Evolutionary conservation across 2,113 vertebrate genomes (phyloP).

Genomic region (Dasyurus viverrinus): DNA sequence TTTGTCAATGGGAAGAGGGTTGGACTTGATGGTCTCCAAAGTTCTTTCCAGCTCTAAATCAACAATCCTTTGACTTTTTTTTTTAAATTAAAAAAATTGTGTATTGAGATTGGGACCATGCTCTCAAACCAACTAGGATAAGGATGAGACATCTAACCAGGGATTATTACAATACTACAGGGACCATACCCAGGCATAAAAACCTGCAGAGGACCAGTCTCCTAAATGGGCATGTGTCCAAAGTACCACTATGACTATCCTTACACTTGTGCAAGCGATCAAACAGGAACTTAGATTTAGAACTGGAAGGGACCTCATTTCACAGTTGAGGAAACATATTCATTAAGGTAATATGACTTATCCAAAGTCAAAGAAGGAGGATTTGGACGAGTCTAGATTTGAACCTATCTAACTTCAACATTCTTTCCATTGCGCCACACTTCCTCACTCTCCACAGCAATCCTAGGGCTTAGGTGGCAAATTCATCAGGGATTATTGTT

Average conservation of each 20-base stretch:
- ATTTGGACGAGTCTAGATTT: not conserved
- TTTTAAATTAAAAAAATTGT: not conserved
- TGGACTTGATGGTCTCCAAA: not conserved
- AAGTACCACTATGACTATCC: not conserved
- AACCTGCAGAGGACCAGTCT: not conserved
- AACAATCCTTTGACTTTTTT: not conserved
- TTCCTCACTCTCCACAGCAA: not conserved
- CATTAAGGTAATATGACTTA: not conserved
- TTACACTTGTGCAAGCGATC: not conserved
- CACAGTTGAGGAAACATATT: not conserved
- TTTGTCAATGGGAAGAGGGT: not conserved
- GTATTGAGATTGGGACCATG: not conserved
- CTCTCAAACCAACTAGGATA: not conserved
- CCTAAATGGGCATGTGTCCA: slow-evolving; percentile 12
- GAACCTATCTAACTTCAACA: not conserved
- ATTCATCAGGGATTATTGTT: not conserved
- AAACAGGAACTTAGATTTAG: not conserved
- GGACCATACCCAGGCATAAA: not conserved
- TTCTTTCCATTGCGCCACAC: not conserved
- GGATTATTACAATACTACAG: not conserved
- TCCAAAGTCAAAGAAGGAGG: not conserved
- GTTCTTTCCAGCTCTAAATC: not conserved
- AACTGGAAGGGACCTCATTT: not conserved
- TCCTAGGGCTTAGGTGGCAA: not conserved
- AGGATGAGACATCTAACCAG: not conserved